A percentile compares a stretch with the other conserved stretches of the same genome.
These are phyloP conservation scores for Coptotermes formosanus DNA, from an alignment of 1,140 invertebrate species.

Conservation along the genomic window DNA sequence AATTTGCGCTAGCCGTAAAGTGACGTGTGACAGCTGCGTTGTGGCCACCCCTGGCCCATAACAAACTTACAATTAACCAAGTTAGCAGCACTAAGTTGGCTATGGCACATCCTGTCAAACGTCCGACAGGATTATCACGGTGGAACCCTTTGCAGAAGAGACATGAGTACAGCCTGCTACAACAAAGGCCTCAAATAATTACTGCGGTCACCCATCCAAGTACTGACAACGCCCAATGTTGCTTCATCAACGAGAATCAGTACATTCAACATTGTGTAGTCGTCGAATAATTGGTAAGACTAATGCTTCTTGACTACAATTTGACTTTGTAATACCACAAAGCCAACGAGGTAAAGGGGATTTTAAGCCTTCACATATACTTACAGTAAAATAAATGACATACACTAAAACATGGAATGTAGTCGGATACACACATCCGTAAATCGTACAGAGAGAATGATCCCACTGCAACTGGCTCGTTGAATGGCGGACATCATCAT, in stretches of 20 bases:
- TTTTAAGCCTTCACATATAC: slow-evolving; percentile 1
- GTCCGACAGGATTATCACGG: no score
- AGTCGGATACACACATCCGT: not conserved
- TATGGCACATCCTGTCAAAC: no score
- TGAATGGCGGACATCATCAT: not conserved
- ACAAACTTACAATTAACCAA: no score
- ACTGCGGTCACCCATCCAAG: no score
- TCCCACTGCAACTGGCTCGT: not conserved
- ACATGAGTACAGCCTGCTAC: not conserved
- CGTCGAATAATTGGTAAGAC: not conserved
- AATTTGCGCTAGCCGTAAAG: no score
- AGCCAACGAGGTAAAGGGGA: not conserved
- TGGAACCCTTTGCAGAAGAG: not conserved
- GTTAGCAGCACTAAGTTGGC: no score
- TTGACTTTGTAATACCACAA: not conserved
- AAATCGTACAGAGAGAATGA: not conserved
- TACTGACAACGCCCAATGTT: no score
- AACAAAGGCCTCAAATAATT: not conserved
- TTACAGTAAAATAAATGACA: not conserved
- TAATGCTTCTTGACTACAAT: not conserved
- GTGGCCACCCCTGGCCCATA: no score
- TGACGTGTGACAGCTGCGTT: no score
- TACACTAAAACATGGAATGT: slow-evolving; percentile 2
- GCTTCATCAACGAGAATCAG: no score
- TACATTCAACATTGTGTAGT: no score